Evolutionary conservation across 2,888 invertebrate species (phyloP), one percentile per base, ranked within the genome.

Genomic region (Yponomeuta malinellus): DNA sequence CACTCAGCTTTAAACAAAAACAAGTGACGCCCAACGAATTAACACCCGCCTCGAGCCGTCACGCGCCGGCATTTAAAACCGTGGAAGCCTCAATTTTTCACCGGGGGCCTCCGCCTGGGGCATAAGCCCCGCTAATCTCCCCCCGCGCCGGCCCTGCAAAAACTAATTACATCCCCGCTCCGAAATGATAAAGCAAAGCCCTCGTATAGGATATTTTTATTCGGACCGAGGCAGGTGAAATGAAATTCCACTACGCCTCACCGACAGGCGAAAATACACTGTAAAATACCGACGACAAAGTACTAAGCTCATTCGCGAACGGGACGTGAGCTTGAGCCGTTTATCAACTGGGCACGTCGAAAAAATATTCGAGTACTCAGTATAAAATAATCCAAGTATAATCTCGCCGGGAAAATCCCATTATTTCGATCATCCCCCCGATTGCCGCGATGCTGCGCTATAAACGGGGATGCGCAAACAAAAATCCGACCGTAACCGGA

Each of bases 181-280:
- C 89, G 84, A 86, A 88, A 91, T 92, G 90, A 91, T 91, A 92
- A 92, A 92, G 90, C 92, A 92, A 91, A 92, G 89, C 89, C 88
- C 82, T 85, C 89, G 88, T 90, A 90, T 90, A 80, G 84, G 86
- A 90, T 90, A 92, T 90, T 91, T 91, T 92, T 91, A 91, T 91
- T 89, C 86, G 79, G 82, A 83, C 66, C 66, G 63, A 71, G 69
- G 70, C 63, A 23, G 63, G 70, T 89, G 84, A 90, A 91, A 92
- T 90, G 87, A 90, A 91, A 90, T 90, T 91, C 84, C 81, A 81
- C 72, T 71, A 72, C 73, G 52, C 23, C 10, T 29, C 31, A 10
- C 33, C 23, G 9, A 5, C 76, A 72, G n/a, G 12, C 69, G 59
- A 84, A 71, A 73, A 66, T 73, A 69, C 65, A 76, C 73, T 74